Base-by-base conservation (phyloP, 2,113 vertebrate species). In the Eidolon helvum region DNA sequence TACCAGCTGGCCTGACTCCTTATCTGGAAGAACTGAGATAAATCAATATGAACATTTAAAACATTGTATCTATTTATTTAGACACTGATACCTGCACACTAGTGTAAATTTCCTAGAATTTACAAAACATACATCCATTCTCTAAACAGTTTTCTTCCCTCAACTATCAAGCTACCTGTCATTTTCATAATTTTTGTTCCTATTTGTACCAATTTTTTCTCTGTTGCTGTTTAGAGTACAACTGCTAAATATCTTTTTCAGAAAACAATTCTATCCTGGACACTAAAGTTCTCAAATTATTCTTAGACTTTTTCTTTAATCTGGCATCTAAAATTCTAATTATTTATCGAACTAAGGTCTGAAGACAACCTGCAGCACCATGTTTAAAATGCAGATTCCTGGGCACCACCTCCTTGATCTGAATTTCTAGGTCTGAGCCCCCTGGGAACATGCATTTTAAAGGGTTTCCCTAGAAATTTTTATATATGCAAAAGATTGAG, bases 301-400 rank as follows among this genome's bases (percentile, higher is more conserved):
- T 82, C 57, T 91, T 74, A 55, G 55, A 71, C 43, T 66, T 53
- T 88, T 74, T 66, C 40, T 82, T 63, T 30, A 30, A 61, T 0
- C 2, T 86, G 24, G 10, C n/a, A 83, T 63, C 57, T 94, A 91
- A 95, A 96, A 75, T 91, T 72, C 33, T 40, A 90, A 78, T 43
- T 92, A 92, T 63, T 83, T 91, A 50, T 66, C 79, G 65, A 75
- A 72, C 11, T 71, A 69, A 85, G 19, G 14, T 35, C 11, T 68
- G 43, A 85, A 96, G 48, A 83, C n/a, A 79, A 53, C 7, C 0
- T 63, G 0, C 2, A 91, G 40, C 7, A 45, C 53, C 7, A 43
- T 12, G 28, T 45, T 63, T 87, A 71, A 78, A 94, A 88, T 72
- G 8, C 22, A 91, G 77, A 55, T 83, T 55, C 14, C 7, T 82